Percentiles rank a stretch among this genome's conserved stretches.
Evolutionary conservation across 2,888 invertebrate species (phyloP).

Genomic region (Dione juno): DNA sequence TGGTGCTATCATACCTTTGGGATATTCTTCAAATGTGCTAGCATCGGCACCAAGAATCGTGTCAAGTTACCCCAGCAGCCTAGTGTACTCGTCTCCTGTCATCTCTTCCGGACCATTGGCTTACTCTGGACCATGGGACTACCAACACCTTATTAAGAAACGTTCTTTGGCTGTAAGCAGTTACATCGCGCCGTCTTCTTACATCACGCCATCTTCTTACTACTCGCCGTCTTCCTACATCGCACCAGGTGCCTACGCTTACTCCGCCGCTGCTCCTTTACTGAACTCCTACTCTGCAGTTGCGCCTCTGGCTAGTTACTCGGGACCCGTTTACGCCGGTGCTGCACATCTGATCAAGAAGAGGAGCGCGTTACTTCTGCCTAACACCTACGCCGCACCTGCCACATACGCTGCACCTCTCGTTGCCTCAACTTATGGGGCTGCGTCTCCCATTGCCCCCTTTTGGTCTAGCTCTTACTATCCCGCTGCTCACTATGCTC

Average conservation of each 20-base stretch:
- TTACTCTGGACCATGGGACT: conserved; percentile 47
- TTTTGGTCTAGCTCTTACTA: conserved; percentile 34
- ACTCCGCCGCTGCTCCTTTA: conserved; percentile 45
- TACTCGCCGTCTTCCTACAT: conserved; percentile 39
- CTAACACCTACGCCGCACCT: conserved; percentile 42
- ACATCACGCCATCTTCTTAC: conserved; percentile 43
- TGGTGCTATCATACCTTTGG: conserved; percentile 41
- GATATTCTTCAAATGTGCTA: conserved; percentile 39
- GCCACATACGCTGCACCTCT: conserved; percentile 50
- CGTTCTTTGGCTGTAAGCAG: conserved; percentile 41
- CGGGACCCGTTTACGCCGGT: conserved; percentile 43
- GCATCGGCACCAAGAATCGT: conserved; percentile 46
- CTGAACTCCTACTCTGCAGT: conserved; percentile 44
- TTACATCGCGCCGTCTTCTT: conserved; percentile 36
- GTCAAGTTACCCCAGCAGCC: conserved; percentile 45
- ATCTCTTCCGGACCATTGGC: conserved; percentile 43
- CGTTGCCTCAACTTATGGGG: conserved; percentile 39
- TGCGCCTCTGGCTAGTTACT: not conserved
- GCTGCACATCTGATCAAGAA: conserved; percentile 68
- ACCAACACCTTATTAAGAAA: conserved; percentile 50
- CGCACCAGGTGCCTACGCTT: conserved; percentile 9
- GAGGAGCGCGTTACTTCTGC: conserved; percentile 59
- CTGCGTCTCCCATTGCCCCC: conserved; percentile 28
- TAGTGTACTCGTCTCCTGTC: conserved; percentile 52
- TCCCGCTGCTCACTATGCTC: conserved; percentile 35